Evolutionary conservation across 2,888 invertebrate species (phyloP).

Genomic region (Drosophila multiciliata): DNA sequence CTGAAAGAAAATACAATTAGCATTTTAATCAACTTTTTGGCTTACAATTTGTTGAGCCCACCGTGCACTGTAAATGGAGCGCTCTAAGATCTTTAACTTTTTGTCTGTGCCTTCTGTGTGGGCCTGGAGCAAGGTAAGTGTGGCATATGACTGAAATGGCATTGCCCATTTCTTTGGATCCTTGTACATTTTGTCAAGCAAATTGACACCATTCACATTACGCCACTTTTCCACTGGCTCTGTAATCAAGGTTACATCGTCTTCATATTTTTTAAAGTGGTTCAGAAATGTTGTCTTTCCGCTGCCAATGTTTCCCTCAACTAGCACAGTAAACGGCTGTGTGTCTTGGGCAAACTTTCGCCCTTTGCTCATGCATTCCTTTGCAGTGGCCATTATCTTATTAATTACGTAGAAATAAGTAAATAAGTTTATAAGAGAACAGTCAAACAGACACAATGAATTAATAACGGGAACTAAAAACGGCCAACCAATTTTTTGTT

Average conservation of each 20-base stretch:
- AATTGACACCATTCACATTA: constrained; percentile 91
- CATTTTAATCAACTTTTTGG: not conserved
- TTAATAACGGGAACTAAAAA: not conserved
- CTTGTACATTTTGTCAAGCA: constrained; percentile 94
- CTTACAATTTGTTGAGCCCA: constrained; percentile 84
- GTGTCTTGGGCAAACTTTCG: constrained; percentile 80
- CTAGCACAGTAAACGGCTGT: constrained; percentile 91
- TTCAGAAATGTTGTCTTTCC: constrained; percentile 95
- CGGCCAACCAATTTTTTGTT: not conserved
- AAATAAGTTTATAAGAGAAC: not conserved
- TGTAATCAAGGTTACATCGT: constrained; percentile 88
- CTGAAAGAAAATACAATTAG: constrained; percentile 48
- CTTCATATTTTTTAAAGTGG: constrained; percentile 89
- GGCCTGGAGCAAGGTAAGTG: constrained; percentile 93
- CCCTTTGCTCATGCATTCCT: constrained; percentile 34
- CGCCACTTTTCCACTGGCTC: constrained; percentile 96
- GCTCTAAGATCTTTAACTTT: constrained; percentile 94
- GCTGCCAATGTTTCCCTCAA: constrained; percentile 96
- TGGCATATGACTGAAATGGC: constrained; percentile 96
- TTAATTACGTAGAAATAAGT: not conserved
- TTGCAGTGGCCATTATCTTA: constrained; percentile 30
- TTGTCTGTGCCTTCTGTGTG: constrained; percentile 88
- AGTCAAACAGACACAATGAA: not conserved
- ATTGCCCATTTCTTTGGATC: constrained; percentile 93
- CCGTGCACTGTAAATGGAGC: constrained; percentile 93